Conservation (phyloP, 2,888 invertebrate species). For the Biston betularia region DNA sequence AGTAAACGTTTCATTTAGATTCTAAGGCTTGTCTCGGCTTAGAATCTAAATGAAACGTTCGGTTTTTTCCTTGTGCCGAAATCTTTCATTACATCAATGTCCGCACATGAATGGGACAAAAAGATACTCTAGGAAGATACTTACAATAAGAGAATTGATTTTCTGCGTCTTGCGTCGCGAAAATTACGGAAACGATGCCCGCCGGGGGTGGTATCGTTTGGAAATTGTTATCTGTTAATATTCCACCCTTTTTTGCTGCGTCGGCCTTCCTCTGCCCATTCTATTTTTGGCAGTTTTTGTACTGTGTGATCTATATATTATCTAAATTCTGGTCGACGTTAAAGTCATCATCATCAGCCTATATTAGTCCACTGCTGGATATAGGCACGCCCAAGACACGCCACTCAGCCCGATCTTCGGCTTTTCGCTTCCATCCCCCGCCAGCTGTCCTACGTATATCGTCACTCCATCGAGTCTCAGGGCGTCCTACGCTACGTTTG, state of each 20-base stretch:
- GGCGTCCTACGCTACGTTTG: no score
- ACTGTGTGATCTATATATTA: slow-evolving; percentile 23
- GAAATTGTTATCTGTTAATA: slow-evolving; percentile 35
- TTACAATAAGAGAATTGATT: slow-evolving; percentile 36
- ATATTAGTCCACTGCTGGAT: no score
- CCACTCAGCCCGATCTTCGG: no score
- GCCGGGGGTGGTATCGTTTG: slow-evolving; percentile 35
- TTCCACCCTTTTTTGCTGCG: slow-evolving; percentile 28
- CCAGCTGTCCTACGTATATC: no score
- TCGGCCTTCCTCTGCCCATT: slow-evolving; percentile 22
- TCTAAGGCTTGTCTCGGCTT: neutral
- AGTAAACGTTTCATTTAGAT: neutral
- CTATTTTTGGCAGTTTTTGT: slow-evolving; percentile 32
- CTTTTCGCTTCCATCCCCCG: no score
- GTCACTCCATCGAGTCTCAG: no score
- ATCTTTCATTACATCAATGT: neutral
- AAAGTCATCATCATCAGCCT: no score
- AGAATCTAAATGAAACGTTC: neutral
- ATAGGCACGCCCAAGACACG: no score
- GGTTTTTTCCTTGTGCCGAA: neutral
- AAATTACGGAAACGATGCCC: slow-evolving; percentile 37
- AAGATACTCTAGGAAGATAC: slow-evolving; percentile 23
- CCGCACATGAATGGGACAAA: slow-evolving; percentile 14
- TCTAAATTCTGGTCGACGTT: no score
- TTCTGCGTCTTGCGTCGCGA: slow-evolving; percentile 30